Evolutionary conservation across 1,140 invertebrate species (phyloP).

Genomic region (Apis mellifera): DNA sequence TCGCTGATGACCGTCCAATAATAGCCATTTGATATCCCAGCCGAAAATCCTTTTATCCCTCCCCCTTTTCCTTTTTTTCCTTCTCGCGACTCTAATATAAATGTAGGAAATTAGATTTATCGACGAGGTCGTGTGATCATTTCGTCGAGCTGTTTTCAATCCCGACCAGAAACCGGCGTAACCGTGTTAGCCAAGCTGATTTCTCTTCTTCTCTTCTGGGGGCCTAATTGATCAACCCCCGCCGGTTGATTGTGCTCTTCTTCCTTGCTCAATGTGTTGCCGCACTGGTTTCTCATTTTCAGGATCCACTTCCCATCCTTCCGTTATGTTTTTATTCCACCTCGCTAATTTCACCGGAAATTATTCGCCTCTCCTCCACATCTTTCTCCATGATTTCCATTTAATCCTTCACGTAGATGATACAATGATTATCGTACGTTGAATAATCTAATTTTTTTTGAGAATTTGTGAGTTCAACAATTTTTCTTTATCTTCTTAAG

Average conservation of each 20-base stretch:
- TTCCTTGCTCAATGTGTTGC: constrained; percentile 18
- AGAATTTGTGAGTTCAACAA: too few relatives aligned
- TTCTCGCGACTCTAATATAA: constrained; percentile 34
- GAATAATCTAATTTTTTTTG: too few relatives aligned
- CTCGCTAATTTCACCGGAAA: background rate
- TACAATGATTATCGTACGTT: too few relatives aligned
- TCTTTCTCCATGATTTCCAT: background rate
- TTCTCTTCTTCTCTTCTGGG: constrained; percentile 64
- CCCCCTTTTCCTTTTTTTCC: background rate
- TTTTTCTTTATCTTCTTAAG: too few relatives aligned
- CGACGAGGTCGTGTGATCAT: constrained; percentile 50
- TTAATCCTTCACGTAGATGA: too few relatives aligned
- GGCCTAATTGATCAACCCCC: constrained; percentile 65
- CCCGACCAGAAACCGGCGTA: constrained; percentile 62
- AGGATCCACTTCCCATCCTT: constrained; percentile 11
- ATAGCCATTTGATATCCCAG: background rate
- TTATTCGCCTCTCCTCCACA: too few relatives aligned
- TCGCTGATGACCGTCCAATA: background rate
- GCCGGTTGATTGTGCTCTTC: constrained; percentile 48
- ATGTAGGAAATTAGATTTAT: constrained; percentile 60
- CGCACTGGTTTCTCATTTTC: constrained; percentile 39
- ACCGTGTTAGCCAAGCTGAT: constrained; percentile 66
- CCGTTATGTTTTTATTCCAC: constrained; percentile 50
- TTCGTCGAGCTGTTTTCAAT: constrained; percentile 68
- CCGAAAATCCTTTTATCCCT: background rate